Evolutionary conservation across 2,797 vertebrate genomes (phyloP), one percentile per base, ranked within the genome.

Genomic region (Notolabrus celidotus): DNA sequence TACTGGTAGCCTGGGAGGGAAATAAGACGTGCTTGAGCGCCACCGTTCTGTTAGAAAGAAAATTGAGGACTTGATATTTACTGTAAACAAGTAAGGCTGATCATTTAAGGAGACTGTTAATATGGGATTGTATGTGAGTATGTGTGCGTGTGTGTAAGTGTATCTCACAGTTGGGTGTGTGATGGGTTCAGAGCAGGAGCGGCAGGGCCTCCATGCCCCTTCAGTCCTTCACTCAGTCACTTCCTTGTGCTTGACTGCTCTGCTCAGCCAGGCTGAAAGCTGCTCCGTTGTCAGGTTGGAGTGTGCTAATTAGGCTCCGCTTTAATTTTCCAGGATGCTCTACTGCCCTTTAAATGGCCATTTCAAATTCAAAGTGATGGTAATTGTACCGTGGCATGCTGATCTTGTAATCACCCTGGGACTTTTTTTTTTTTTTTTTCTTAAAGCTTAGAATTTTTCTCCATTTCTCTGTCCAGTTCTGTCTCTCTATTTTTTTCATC

Each of bases 291-390:
- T 97, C 96, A 96, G 93, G 93, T 96, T 96, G 93, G 94, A 95
- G 94, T 92, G 94, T 92, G 95, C 97, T 99, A 97, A 99, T 96
- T 98, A 97, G 96, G 93, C 94, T 94, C 93, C 92, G 93, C 95
- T 95, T 95, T 97, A 97, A 98, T 99, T 98, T 97, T 94, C 94
- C 95, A 95, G 94, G 96, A 96, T 95, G 95, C 93, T 96, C 96
- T 95, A 87, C 94, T 97, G 95, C 95, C 95, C 95, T 98, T 97
- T 97, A 96, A 96, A 97, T 95, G 93, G 95, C 94, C 93, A 97
- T 98, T 98, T 97, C 95, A 95, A 97, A 97, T 97, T 96, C 95
- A 96, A 96, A 98, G 95, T 94, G 95, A 96, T 95, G 94, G 94
- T 96, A 97, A 96, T 96, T 96, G 95, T 95, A 95, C 94, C 92